These are phyloP conservation scores for Columbina picui DNA, from an alignment of 2,113 vertebrate species.

Conservation along the genomic window DNA sequence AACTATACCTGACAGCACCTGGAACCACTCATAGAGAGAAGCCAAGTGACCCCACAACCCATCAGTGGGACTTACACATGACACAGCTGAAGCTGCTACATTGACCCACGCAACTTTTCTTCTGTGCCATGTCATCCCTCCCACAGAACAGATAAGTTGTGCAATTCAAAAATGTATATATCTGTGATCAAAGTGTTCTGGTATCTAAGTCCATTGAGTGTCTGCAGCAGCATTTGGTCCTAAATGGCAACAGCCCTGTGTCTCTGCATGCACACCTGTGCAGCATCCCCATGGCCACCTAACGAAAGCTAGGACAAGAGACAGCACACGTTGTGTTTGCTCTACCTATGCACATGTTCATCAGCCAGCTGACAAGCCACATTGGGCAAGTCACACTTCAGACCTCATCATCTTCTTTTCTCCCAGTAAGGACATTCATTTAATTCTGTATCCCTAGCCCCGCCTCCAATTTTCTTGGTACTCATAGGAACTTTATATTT, in stretches of 20 bases:
- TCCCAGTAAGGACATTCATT: background rate
- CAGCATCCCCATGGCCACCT: background rate
- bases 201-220: background rate
- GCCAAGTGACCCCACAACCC: background rate
- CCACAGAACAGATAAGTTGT: background rate
- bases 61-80: fast-evolving
- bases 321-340: background rate
- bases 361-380: background rate
- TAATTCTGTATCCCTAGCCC: background rate
- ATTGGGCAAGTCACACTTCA: background rate
- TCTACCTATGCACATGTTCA: background rate
- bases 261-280: fast-evolving
- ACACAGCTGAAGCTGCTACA: fast-evolving
- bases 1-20: background rate
- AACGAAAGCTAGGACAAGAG: background rate
- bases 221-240: background rate
- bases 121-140: background rate
- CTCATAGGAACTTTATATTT: background rate
- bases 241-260: background rate
- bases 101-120: background rate
- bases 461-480: background rate
- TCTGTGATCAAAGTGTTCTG: background rate
- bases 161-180: background rate
- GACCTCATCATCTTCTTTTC: background rate
- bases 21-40: background rate